These are phyloP conservation scores for Polyergus mexicanus DNA, from an alignment of 1,140 invertebrate species.

Conservation along the genomic window DNA sequence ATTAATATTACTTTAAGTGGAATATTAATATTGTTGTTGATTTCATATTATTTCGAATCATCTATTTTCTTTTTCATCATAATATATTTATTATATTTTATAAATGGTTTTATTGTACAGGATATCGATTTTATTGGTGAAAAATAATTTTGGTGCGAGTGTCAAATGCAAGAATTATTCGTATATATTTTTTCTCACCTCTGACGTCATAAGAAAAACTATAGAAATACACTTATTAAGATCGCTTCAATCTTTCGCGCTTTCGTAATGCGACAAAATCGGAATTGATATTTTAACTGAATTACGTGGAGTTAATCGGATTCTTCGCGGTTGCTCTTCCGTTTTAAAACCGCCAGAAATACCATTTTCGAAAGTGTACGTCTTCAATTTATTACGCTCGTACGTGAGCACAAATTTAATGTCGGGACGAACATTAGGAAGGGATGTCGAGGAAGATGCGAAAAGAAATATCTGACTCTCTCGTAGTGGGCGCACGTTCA, in stretches of 20 bases:
- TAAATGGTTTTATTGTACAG: background rate
- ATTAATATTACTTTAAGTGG: background rate
- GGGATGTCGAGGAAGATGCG: slow-evolving; percentile 36
- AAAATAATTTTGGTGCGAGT: background rate
- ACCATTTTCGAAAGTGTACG: slow-evolving; percentile 33
- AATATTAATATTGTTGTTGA: background rate
- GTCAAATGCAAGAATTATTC: slow-evolving; percentile 6
- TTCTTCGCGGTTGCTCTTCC: slow-evolving; percentile 27
- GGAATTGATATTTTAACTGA: slow-evolving; percentile 7
- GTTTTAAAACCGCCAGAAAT: background rate
- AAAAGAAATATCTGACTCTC: slow-evolving; percentile 35
- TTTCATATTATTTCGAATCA: background rate
- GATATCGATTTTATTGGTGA: slow-evolving; percentile 3
- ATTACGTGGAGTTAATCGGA: slow-evolving; percentile 47
- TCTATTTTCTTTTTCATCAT: background rate
- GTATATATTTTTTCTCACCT: background rate
- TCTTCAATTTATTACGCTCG: slow-evolving; percentile 22
- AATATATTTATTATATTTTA: background rate
- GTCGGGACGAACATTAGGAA: background rate
- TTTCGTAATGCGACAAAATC: background rate
- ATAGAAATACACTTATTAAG: background rate
- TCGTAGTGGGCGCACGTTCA: slow-evolving; percentile 40
- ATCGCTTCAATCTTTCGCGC: background rate
- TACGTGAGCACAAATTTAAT: slow-evolving; percentile 34
- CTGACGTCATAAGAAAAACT: slow-evolving; percentile 5